These are phyloP conservation scores for Bradypodion ventrale DNA, from an alignment of 2,797 vertebrate species.

Conservation along the genomic window DNA sequence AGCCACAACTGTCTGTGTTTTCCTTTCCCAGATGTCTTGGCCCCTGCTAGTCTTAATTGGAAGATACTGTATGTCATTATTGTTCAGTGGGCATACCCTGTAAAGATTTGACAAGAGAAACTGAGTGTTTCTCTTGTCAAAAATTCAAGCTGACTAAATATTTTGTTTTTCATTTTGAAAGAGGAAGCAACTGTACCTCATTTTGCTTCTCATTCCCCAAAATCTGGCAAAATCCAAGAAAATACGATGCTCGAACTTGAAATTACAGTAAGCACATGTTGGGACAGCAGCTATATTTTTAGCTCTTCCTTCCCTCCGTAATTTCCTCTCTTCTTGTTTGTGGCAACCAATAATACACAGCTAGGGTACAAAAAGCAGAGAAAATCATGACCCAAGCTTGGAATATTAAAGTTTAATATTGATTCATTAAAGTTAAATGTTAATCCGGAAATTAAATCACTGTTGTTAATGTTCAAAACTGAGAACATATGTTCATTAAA, in stretches of 20 bases:
- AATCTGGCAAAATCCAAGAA: not conserved
- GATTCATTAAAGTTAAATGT: too few species aligned
- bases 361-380: not conserved
- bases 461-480: too few species aligned
- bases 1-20: not conserved
- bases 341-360: not conserved
- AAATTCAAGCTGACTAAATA: not conserved
- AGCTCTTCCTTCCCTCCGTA: not conserved
- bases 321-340: not conserved
- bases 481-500: too few species aligned
- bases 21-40: conserved; percentile 4
- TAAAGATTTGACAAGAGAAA: conserved; percentile 29
- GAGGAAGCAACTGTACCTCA: not conserved
- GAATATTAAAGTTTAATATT: too few species aligned
- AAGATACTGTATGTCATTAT: conserved; percentile 31
- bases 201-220: not conserved
- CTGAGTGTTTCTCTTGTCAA: conserved; percentile 48
- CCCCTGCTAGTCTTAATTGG: not conserved
- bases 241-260: not conserved
- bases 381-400: not conserved
- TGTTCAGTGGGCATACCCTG: conserved; percentile 15
- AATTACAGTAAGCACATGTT: not conserved
- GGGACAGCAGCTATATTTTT: not conserved
- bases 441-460: too few species aligned
- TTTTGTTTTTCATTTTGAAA: conserved; percentile 26